A percentile compares a stretch with the other conserved stretches of the same genome.
Evolutionary conservation across 2,888 invertebrate genomes (phyloP).

Genomic region (Lasiommata megera): DNA sequence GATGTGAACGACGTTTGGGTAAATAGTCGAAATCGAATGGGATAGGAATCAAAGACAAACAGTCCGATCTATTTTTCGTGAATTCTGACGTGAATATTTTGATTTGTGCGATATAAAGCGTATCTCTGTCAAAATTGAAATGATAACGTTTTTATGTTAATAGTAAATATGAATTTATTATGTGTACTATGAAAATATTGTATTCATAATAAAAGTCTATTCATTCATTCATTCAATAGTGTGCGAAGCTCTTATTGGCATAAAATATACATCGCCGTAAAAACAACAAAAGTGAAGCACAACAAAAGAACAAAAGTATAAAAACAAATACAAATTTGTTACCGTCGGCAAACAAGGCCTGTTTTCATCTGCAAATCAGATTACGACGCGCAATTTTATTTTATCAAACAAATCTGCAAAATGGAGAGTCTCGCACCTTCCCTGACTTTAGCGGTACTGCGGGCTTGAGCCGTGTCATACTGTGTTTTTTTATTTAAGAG

Average conservation of each 20-base stretch:
- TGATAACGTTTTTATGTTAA: too few relatives aligned
- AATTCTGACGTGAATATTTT: too few relatives aligned
- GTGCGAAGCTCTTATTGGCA: background rate
- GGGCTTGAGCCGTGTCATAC: constrained; percentile 10
- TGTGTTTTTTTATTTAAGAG: background rate
- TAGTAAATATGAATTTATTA: too few relatives aligned
- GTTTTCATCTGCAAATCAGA: constrained; percentile 41
- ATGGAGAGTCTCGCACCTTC: constrained; percentile 41
- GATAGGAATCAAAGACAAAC: too few relatives aligned
- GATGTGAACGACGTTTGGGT: too few relatives aligned
- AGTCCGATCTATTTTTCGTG: too few relatives aligned
- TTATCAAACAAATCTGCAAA: constrained; percentile 43
- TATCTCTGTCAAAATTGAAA: too few relatives aligned
- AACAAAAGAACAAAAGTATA: constrained; percentile 18
- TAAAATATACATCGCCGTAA: constrained; percentile 7
- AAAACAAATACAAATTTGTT: constrained; percentile 30
- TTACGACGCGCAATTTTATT: constrained; percentile 44
- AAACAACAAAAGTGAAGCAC: constrained; percentile 11
- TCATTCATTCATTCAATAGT: too few relatives aligned
- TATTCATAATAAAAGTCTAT: too few relatives aligned
- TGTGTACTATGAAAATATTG: too few relatives aligned
- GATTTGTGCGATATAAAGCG: too few relatives aligned
- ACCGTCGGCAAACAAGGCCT: constrained; percentile 43
- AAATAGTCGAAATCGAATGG: too few relatives aligned
- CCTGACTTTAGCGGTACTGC: constrained; percentile 18